Evolutionary conservation across 2,888 invertebrate genomes (phyloP).

Genomic region (Gordius sp.): DNA sequence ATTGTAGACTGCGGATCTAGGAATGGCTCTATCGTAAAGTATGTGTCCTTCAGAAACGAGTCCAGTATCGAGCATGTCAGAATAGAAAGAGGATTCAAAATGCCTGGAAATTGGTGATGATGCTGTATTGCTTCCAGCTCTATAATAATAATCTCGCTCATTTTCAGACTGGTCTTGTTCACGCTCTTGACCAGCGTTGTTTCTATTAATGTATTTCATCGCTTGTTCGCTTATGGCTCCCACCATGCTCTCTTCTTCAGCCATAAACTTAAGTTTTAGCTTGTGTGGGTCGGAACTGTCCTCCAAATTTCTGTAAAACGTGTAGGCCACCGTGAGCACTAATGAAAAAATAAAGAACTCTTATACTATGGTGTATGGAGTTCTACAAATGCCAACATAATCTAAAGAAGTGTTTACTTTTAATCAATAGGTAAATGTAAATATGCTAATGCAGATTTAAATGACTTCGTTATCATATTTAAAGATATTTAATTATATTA

Average conservation of each 20-base stretch:
- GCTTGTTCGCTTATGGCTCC: background rate
- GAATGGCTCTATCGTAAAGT: background rate
- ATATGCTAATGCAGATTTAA: too few relatives aligned
- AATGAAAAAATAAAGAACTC: background rate
- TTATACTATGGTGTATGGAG: too few relatives aligned
- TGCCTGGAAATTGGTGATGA: background rate
- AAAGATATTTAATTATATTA: too few relatives aligned
- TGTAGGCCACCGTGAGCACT: background rate
- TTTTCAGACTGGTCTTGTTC: too few relatives aligned
- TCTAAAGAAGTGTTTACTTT: too few relatives aligned
- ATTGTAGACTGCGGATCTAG: background rate
- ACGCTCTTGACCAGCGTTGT: too few relatives aligned
- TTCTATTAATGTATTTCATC: too few relatives aligned
- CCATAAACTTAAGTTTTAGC: background rate
- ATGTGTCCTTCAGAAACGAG: slow-evolving; percentile 4
- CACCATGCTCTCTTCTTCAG: background rate
- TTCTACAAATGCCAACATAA: too few relatives aligned
- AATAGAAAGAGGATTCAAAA: slow-evolving; percentile 1
- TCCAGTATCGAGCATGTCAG: background rate
- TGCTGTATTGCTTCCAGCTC: too few relatives aligned
- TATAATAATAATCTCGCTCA: too few relatives aligned
- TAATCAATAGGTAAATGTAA: too few relatives aligned
- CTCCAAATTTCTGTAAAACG: background rate
- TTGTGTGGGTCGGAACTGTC: background rate
- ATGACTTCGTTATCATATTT: too few relatives aligned